A percentile compares a stretch with the other conserved stretches of the same genome.
These are phyloP conservation scores for Exaiptasia diaphana DNA, from an alignment of 64 coral and sea anemone species.

Conservation along the genomic window DNA sequence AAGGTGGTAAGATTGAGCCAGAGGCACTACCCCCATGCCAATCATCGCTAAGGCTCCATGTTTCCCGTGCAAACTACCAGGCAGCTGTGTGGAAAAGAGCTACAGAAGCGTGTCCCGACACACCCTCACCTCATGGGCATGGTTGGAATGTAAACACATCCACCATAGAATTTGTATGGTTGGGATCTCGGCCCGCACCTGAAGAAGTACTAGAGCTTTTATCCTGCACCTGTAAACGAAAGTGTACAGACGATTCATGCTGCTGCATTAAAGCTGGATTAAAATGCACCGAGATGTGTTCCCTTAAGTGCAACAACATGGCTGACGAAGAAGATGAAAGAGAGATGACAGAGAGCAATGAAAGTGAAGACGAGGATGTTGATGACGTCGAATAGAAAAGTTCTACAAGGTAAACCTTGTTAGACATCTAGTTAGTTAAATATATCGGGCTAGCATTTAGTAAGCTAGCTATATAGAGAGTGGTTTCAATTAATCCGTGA, in stretches of 20 bases:
- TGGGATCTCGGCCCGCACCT: constrained; percentile 45
- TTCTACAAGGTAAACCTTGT: neutral
- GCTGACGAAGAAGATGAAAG: constrained; percentile 10
- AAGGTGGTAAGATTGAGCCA: constrained; percentile 50
- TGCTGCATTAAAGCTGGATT: constrained; percentile 35
- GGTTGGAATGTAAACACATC: constrained; percentile 35
- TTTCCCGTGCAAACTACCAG: constrained; percentile 54
- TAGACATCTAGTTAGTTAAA: neutral
- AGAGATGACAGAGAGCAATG: neutral
- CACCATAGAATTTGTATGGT: constrained; percentile 43
- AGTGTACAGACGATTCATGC: constrained; percentile 14
- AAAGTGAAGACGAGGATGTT: neutral
- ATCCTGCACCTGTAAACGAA: constrained; percentile 18
- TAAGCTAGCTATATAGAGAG: neutral
- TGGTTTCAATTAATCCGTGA: neutral
- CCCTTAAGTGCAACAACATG: constrained; percentile 53
- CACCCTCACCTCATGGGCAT: constrained; percentile 46
- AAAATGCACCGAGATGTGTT: constrained; percentile 37
- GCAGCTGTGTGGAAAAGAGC: constrained; percentile 74
- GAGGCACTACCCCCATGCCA: constrained; percentile 45
- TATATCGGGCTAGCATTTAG: neutral
- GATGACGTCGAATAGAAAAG: neutral
- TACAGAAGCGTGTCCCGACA: constrained; percentile 5
- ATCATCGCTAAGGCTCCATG: constrained; percentile 47
- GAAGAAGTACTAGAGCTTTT: constrained; percentile 37